Percentiles rank a stretch among this genome's conserved stretches.
phyloP scores from a whole-genome alignment of 2,113 vertebrate genomes.

The Elephantulus edwardii region DNA sequence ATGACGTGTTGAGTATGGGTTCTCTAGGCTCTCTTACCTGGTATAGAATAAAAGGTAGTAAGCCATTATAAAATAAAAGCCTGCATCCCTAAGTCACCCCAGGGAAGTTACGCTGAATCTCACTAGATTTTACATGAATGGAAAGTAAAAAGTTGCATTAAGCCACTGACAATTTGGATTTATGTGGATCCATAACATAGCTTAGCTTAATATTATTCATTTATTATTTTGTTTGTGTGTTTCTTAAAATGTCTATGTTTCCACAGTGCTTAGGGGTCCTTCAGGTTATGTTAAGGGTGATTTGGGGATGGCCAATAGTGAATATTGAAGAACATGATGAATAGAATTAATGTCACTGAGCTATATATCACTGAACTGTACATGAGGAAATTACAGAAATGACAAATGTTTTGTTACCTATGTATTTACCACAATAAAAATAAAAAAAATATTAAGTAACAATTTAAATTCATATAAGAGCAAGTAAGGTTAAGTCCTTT shows the following conservation, averaged over 20 bases:
- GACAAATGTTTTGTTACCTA: neutral
- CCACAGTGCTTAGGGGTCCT: neutral
- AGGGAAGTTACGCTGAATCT: neutral
- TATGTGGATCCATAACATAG: slow-evolving; percentile 49
- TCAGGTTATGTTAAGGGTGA: neutral
- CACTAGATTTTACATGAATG: neutral
- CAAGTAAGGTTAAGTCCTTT: slow-evolving; percentile 32
- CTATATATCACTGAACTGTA: neutral
- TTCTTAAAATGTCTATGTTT: neutral
- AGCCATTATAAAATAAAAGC: slow-evolving; percentile 3
- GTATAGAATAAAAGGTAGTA: slow-evolving; percentile 15
- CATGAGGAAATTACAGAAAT: neutral
- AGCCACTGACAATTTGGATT: slow-evolving; percentile 32
- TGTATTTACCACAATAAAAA: neutral
- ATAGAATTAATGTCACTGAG: too few relatives aligned
- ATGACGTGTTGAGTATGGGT: neutral
- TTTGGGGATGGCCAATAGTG: neutral
- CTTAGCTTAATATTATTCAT: slow-evolving; percentile 34
- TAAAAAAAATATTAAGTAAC: neutral
- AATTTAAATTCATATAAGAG: slow-evolving; percentile 32
- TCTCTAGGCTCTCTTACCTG: slow-evolving; percentile 23
- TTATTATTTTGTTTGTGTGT: neutral
- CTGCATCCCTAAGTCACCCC: neutral
- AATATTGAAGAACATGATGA: neutral
- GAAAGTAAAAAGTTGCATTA: slow-evolving; percentile 41